Evolutionary conservation across 2,113 vertebrate species (phyloP), one percentile per base, ranked within the genome.

Genomic region (Upupa epops): DNA sequence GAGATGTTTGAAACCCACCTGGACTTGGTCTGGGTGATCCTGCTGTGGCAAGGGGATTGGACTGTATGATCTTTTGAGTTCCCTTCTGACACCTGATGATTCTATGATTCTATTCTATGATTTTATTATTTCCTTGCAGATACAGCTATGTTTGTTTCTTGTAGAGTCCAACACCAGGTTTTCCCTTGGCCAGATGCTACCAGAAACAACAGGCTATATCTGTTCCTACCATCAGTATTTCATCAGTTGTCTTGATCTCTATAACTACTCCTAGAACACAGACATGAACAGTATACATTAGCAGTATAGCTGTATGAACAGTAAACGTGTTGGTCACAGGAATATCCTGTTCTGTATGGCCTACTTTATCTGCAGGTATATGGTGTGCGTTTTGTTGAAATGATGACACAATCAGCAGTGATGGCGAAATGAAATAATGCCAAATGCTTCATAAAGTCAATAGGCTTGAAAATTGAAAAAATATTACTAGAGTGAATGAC

Each of bases 381-480:
- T 14, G 46, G 22, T 21, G n/a, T 1, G 11, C 3, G 65, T 88
- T 72, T 46, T 37, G 17, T 66, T 88, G 65, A 86, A 93, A 65
- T 18, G 21, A 71, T 68, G 65, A 16, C 28, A 60, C 60, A 64
- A 14, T 49, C 88, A 90, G 77, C 56, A 86, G 59, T 3, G 54
- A 84, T 1, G 14, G 52, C 13, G 58, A 5, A 25, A 88, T 56
- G 54, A 93, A 88, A 79, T 84, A 70, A 88, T 79, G 48, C 48
- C 70, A 89, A 90, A 49, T 29, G 42, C 49, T 86, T 83, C 80
- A 93, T 84, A 91, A 94, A 83, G 76, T 89, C 90, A 91, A 80
- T 32, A 93, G 77, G 61, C 46, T 93, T 83, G 74, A 78, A 95
- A 95, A 77, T 8, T 21, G 75, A 82, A 85, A 96, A 90, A 94